These are phyloP conservation scores for Aselliscus stoliczkanus DNA, from an alignment of 2,797 vertebrate genomes.

Conservation along the genomic window DNA sequence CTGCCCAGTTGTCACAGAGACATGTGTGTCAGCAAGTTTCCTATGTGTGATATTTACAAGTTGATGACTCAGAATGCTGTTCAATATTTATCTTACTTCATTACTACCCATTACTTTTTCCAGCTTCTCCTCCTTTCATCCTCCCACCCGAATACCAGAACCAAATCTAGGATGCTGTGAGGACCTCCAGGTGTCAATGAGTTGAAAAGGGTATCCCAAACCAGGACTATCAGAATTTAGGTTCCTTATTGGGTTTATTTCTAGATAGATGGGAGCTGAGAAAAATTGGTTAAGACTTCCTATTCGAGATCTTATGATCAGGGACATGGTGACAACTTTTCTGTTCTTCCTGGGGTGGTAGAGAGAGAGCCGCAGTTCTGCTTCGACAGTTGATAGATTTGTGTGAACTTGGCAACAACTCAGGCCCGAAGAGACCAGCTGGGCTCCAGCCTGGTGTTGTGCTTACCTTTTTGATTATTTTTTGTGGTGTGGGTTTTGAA, in stretches of 20 bases:
- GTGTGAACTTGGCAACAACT: neutral
- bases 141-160: neutral
- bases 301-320: neutral
- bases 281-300: neutral
- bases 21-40: neutral
- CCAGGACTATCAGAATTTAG: neutral
- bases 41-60: neutral
- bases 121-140: neutral
- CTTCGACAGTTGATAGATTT: neutral
- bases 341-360: neutral
- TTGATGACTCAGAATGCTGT: neutral
- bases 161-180: neutral
- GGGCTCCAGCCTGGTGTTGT: neutral
- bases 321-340: neutral
- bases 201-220: neutral
- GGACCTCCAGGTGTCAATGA: neutral
- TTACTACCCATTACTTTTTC: neutral
- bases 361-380: neutral
- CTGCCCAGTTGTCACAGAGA: neutral
- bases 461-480: constrained; percentile 25
- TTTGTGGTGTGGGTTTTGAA: constrained; percentile 29
- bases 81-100: neutral
- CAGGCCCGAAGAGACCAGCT: neutral
- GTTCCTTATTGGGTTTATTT: neutral
- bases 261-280: neutral